Evolutionary conservation across 2,888 invertebrate genomes (phyloP), one percentile per base, ranked within the genome.

Genomic region (Drosophila infuscata): DNA sequence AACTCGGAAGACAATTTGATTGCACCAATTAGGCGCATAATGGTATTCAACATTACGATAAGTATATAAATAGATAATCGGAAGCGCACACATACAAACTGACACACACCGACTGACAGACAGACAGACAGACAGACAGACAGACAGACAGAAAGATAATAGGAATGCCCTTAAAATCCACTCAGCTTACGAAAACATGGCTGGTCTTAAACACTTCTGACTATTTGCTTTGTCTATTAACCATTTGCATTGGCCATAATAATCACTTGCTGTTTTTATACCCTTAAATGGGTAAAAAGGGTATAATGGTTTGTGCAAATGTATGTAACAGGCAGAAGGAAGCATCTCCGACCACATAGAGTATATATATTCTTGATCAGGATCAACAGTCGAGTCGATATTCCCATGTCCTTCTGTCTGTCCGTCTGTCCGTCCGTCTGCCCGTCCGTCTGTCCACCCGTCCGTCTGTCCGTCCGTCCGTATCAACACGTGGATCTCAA

Each of bases 1-100:
- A 87, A 81, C 71, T 71, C 67, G 43, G 66, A 74, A 75, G 79
- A 67, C 75, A 81, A 75, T 87, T 83, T 87, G 79, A 83, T 87
- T 87, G 65, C 72, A 62, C 63, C 79, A 87, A 83, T 83, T 87
- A 78, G 74, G 53, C 57, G 46, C 49, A 66, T 80, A 80, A 81
- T 76, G 59, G 63, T 57, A 68, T 78, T 74, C 67, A 67, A 65
- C 77, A 70, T 49, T 57, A 33, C n/a, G 65, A 38, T 33, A 29
- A n/a, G 43, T 46, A 70, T 43, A 48, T 32, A 58, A 29, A 52
- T 43, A 66, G 59, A 61, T n/a, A 65, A 35, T 49, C 51, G 60
- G 43, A 57, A 33, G 41, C 43, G 20, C 30, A 25, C 32, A 52
- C 51, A 49, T 17, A 43, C 41, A 59, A 30, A 32, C 25, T 48